Evolutionary conservation across 2,888 invertebrate genomes (phyloP), one percentile per base, ranked within the genome.

Genomic region (Drosophila hamatofila): DNA sequence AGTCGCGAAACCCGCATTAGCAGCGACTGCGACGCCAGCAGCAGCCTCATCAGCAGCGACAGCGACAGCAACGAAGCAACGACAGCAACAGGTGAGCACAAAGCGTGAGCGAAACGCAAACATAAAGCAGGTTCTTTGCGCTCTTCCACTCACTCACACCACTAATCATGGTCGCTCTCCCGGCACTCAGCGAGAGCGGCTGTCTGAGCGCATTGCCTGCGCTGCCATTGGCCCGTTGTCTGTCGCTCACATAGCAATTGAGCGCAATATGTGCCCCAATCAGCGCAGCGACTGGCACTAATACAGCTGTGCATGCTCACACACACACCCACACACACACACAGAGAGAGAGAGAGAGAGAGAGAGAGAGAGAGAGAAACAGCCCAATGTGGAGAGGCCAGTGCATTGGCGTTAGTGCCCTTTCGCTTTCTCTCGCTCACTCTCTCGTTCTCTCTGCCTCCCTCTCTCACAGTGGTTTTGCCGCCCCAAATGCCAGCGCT

Each of bases 91-190:
- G 62, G 73, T 77, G 73, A 73, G 68, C 42, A 18, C n/a, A 25
- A 35, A 48, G 42, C 21, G 23, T 25, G 30, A 65, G 41, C 18
- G 8, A 16, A 46, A 25, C 23, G 9, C 46, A 44, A 21, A 44
- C 48, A 59, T 18, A 54, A 71, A 76, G 56, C 77, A 76, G 76
- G 77, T 76, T 75, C 56, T 56, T n/a, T 21, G 27, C 56, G 27
- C 61, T 49, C 55, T 23, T 33, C 12, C 55, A 14, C 35, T 54
- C 54, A 21, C 37, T 25, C 54, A 18, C 52, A 23, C 52, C 23
- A 16, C 16, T 4, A 30, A 18, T 18, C 27, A 23, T 23, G 11
- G 2, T 23, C 23, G 8, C 55, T 48, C 52, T 55, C 18, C 16
- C 37, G 16, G 21, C 27, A 12, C 60, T 48, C 58, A 51, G 44